Conservation (phyloP, 2,113 vertebrate genomes). For the Pseudorectes ferrugineus region DNA sequence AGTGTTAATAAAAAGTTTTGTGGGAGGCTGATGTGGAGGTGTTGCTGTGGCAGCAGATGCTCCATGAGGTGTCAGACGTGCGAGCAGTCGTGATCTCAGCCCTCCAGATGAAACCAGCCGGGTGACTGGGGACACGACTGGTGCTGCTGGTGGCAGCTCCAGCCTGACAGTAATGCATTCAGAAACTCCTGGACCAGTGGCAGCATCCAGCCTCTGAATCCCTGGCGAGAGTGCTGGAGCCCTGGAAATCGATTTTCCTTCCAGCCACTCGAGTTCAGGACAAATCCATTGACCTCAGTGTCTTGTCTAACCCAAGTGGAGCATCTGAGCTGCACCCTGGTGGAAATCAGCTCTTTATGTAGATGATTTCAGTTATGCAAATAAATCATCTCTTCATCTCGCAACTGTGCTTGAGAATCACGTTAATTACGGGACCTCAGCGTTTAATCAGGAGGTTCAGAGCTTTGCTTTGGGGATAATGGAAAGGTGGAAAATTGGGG, state of each 20-base stretch:
- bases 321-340: background rate
- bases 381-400: background rate
- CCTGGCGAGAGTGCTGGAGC: background rate
- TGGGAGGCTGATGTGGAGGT: background rate
- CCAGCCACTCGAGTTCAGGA: background rate
- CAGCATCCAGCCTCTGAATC: background rate
- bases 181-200: background rate
- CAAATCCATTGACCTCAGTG: background rate
- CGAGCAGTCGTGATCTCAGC: background rate
- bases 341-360: background rate
- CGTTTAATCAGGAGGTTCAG: slow-evolving; percentile 9
- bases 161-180: background rate
- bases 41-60: background rate
- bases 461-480: background rate
- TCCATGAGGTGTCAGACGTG: background rate
- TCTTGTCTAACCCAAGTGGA: background rate
- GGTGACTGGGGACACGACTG: background rate
- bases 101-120: background rate
- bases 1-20: background rate
- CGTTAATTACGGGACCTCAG: background rate
- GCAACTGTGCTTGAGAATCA: background rate
- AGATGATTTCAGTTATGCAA: background rate
- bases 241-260: background rate
- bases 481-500: background rate
- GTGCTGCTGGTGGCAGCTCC: background rate